These are phyloP conservation scores for Ciconia stormi DNA, from an alignment of 2,113 vertebrate genomes.

Conservation along the genomic window DNA sequence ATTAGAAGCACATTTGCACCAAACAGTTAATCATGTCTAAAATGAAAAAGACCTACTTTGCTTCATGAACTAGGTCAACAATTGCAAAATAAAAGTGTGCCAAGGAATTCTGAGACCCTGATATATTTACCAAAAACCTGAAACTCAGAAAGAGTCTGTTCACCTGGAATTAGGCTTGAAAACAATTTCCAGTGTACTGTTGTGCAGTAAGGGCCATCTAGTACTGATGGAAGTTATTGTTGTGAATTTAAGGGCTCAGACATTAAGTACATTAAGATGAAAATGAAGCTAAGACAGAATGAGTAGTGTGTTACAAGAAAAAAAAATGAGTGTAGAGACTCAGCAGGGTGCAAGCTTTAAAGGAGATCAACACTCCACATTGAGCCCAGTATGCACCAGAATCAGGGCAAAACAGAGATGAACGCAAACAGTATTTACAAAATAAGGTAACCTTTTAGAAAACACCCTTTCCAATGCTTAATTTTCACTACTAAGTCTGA, in stretches of 20 bases:
- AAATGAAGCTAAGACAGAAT: neutral
- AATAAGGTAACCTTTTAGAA: neutral
- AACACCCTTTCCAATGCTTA: neutral
- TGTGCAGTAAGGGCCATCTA: neutral
- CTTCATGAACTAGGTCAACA: neutral
- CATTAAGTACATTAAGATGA: neutral
- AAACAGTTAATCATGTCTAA: neutral
- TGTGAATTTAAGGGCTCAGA: neutral
- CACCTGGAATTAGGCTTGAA: neutral
- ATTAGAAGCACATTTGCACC: neutral
- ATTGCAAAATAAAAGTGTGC: neutral
- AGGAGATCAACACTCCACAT: accelerated
- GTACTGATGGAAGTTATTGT: neutral
- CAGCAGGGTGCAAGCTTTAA: neutral
- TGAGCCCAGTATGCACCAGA: neutral
- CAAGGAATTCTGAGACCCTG: neutral
- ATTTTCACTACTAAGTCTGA: neutral
- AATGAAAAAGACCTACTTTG: neutral
- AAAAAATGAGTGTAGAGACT: neutral
- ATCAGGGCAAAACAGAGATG: neutral
- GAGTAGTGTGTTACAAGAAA: neutral
- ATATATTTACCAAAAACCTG: neutral
- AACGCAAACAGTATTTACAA: neutral
- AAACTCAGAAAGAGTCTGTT: neutral
- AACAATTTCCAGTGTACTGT: neutral